These are phyloP conservation scores for Agrotis segetum DNA, from an alignment of 2,888 invertebrate species.

Conservation along the genomic window DNA sequence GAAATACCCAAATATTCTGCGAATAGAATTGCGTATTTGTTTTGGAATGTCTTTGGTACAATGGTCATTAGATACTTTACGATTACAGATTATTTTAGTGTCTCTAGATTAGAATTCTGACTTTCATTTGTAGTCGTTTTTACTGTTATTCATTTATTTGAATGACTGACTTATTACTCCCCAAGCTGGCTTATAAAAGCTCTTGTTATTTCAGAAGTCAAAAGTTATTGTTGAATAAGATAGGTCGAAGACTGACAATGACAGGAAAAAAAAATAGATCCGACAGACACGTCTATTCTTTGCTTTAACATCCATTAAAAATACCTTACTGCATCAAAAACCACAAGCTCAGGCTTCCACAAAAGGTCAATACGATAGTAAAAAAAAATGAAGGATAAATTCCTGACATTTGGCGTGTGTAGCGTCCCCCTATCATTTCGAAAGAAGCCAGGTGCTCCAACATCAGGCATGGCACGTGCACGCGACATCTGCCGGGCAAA, in stretches of 20 bases:
- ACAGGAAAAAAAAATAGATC: background rate
- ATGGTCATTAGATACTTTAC: conserved; percentile 9
- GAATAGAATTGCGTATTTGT: conserved; percentile 45
- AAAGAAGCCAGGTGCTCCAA: conserved; percentile 80
- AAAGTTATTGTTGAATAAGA: background rate
- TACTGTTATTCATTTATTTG: background rate
- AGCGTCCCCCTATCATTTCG: conserved; percentile 77
- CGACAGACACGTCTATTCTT: background rate
- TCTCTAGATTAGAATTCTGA: background rate
- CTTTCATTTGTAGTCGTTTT: background rate
- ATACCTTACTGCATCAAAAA: conserved; percentile 1
- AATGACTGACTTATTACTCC: background rate
- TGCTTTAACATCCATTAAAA: background rate
- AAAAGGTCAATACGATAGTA: conserved; percentile 40
- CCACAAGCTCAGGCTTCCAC: conserved; percentile 9
- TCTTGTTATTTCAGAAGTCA: background rate
- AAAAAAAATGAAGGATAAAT: conserved; percentile 40
- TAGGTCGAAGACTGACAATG: background rate
- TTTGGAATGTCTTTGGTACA: conserved; percentile 36
- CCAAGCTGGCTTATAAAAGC: background rate
- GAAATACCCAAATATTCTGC: conserved; percentile 44
- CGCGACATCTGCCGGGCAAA: conserved; percentile 84
- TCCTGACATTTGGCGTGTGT: conserved; percentile 70
- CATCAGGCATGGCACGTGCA: conserved; percentile 85
- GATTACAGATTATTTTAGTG: conserved; percentile 25